These are phyloP conservation scores for honey bee (Apis mellifera) DNA, from an alignment of 1,140 invertebrate species.

Conservation along the genomic window Amel_HAv3.1 CM009932.2:5815001-5815500, in stretches of 20 bases:
- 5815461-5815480: no score
- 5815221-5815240: neutral
- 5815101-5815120: constrained; percentile 35
- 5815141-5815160: constrained; percentile 9
- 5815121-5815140: constrained; percentile 47
- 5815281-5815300: constrained; percentile 19
- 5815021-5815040: no score
- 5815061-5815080: neutral
- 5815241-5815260: constrained; percentile 1
- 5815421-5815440: no score
- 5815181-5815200: constrained; percentile 67
- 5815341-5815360: no score
- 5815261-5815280: neutral
- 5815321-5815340: neutral
- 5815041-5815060: neutral
- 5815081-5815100: constrained; percentile 51
- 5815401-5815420: no score
- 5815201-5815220: constrained; percentile 70
- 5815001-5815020: no score
- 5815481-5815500: no score
- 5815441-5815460: no score
- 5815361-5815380: no score
- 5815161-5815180: constrained; percentile 45
- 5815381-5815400: no score
- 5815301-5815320: constrained; percentile 28